phyloP scores from a whole-genome alignment of 2,888 invertebrate species.

The Petrolisthes cinctipes region DNA sequence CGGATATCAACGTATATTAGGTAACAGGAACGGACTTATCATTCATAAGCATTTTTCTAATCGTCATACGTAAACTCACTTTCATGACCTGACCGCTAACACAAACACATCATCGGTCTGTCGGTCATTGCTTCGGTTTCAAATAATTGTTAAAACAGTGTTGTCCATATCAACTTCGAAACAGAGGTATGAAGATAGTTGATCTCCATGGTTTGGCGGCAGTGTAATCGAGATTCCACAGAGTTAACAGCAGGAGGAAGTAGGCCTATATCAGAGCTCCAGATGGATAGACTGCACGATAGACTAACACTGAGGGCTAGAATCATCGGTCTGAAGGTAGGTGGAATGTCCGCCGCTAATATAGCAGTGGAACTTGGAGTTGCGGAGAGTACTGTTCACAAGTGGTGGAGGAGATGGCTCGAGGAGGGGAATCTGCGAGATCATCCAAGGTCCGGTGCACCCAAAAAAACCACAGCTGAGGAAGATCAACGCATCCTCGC shows the following conservation, averaged over 20 bases:
- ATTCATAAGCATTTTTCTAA: too few relatives aligned
- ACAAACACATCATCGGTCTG: too few relatives aligned
- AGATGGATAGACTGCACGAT: neutral
- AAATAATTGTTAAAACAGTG: neutral
- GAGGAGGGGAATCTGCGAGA: neutral
- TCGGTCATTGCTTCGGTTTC: neutral
- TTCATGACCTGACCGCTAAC: too few relatives aligned
- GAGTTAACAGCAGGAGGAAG: too few relatives aligned
- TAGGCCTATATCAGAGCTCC: too few relatives aligned
- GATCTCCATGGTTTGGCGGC: neutral
- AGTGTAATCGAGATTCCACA: too few relatives aligned
- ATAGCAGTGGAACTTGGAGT: neutral
- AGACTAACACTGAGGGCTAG: too few relatives aligned
- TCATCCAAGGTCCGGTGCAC: conserved; percentile 5
- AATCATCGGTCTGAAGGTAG: too few relatives aligned
- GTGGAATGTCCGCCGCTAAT: neutral
- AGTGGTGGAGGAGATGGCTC: neutral
- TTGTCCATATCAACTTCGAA: conserved; percentile 1
- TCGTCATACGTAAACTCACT: too few relatives aligned
- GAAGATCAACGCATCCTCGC: neutral
- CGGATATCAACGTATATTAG: too few relatives aligned
- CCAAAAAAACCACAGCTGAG: neutral
- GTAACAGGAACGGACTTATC: too few relatives aligned
- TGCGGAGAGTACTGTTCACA: neutral
- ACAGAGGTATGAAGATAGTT: neutral